Conservation (phyloP, 2,888 invertebrate genomes). For the Drosophila austrosaltans region DNA sequence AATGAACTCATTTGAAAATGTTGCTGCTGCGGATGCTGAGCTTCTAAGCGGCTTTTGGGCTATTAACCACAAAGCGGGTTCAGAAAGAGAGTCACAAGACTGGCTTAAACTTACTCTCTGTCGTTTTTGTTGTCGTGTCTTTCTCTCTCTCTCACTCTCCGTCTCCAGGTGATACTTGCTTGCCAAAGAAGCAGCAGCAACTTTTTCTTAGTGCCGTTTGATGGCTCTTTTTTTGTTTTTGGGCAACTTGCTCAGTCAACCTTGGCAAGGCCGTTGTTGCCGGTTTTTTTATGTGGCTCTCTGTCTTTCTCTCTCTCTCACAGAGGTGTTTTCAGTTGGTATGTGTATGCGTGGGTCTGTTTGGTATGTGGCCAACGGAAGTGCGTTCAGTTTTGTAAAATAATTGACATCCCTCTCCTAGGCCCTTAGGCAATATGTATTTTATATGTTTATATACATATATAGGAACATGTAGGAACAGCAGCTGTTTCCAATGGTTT, state of each 20-base stretch:
- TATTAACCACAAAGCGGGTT: constrained; percentile 36
- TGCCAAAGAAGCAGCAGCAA: constrained; percentile 52
- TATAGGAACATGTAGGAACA: constrained; percentile 9
- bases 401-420: constrained; percentile 56
- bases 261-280: constrained; percentile 83
- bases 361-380: constrained; percentile 72
- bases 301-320: not conserved
- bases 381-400: constrained; percentile 53
- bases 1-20: constrained; percentile 55
- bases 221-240: constrained; percentile 66
- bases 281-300: constrained; percentile 65
- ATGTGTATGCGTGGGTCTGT: constrained; percentile 39
- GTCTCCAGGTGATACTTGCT: constrained; percentile 22
- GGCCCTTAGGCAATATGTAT: constrained; percentile 5
- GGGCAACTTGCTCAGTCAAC: constrained; percentile 80
- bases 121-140: constrained; percentile 12
- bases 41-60: constrained; percentile 70
- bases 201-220: constrained; percentile 64
- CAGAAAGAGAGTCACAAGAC: constrained; percentile 26
- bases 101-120: constrained; percentile 30
- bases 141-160: constrained; percentile 46
- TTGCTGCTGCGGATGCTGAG: constrained; percentile 57
- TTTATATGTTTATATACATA: constrained; percentile 3
- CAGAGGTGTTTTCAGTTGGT: constrained; percentile 15
- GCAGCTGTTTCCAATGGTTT: constrained; percentile 48